Base-by-base conservation (phyloP, 1,140 invertebrate genomes). In the Latrodectus geometricus region DNA sequence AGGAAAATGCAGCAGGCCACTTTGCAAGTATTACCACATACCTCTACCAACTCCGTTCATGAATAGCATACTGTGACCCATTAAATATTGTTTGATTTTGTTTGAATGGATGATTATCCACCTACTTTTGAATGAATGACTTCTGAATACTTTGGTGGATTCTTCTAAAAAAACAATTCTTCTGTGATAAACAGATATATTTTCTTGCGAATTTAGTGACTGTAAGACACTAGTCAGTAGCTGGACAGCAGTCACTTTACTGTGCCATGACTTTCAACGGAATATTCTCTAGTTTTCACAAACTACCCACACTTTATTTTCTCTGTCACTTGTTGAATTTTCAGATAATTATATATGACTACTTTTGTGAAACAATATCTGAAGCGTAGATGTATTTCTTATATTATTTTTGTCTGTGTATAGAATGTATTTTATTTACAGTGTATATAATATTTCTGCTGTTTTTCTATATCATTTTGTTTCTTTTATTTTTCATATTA, bases 11-110 rank as follows among this genome's bases (percentile, higher is more conserved):
- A 93, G 94, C 90, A 95, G 96, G 91, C 94, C 95, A 91, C 94
- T 95, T 92, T 97, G 96, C 95, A 97, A 97, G 95, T 97, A 96
- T 94, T 96, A 96, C 94, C 95, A 96, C 93, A 96, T 96, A 93
- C 96, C 95, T 83, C 87, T 88, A 54, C 78, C 86, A 56, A 70
- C 75, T 75, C 86, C 86, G 35, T 76, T 87, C 70, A 61, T 87
- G 72, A 82, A 76, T 73, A 87, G 78, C 54, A 69, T 87, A 48
- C 85, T 87, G 70, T 87, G 85, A 87, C 85, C 52, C 23, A 74
- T 56, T 49, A 65, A 17, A 70, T 61, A 74, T 82, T 74, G 23
- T 61, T 83, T 83, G 52, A 20, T 73, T 74, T 70, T 48, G 49
- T 84, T 75, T 84, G 56, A 72, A 84, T 61, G 48, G 52, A 54